Evolutionary conservation across 1,140 invertebrate species (phyloP).

Genomic region (Trichonephila clavata): DNA sequence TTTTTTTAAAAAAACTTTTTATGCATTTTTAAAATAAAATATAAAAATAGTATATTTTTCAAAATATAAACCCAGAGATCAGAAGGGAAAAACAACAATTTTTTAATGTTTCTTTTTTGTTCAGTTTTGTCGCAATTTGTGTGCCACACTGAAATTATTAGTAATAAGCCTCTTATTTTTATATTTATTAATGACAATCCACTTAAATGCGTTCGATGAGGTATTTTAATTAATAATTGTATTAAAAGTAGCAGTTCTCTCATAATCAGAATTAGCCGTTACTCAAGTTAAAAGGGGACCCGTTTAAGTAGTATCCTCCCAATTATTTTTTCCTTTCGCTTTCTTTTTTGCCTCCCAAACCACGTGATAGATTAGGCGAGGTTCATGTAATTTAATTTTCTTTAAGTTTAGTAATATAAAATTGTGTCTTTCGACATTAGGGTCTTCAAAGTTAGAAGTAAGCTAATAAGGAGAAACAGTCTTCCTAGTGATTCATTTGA

Average conservation of each 20-base stretch:
- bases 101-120: too few relatives aligned
- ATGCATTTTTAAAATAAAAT: too few relatives aligned
- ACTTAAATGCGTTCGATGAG: neutral
- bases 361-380: neutral
- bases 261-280: neutral
- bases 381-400: neutral
- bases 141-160: too few relatives aligned
- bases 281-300: neutral
- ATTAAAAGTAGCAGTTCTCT: neutral
- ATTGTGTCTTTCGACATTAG: neutral
- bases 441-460: neutral
- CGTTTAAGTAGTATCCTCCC: too few relatives aligned
- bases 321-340: too few relatives aligned
- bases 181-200: neutral
- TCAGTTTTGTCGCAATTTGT: too few relatives aligned
- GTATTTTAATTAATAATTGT: neutral
- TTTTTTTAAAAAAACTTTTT: too few relatives aligned
- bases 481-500: neutral
- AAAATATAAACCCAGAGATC: too few relatives aligned
- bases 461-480: neutral
- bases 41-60: too few relatives aligned
- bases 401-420: neutral
- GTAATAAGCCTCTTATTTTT: neutral
- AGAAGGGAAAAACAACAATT: too few relatives aligned
- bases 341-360: neutral